Conservation (phyloP, 2,797 vertebrate genomes). For the Smutsia gigantea region DNA sequence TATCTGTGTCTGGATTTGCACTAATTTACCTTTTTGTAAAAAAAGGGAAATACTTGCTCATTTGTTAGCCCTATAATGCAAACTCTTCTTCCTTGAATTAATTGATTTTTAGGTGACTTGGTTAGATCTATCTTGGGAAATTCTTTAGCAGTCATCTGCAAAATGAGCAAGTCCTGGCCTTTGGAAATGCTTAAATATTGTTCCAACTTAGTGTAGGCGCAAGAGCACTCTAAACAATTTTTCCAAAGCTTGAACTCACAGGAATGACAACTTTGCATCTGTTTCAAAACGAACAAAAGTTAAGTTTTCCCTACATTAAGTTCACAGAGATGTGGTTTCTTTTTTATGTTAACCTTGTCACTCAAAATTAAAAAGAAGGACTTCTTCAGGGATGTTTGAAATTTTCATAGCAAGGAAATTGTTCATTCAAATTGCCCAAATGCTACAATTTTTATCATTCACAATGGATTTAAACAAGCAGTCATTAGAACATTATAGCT, state of each 20-base stretch:
- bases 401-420: neutral
- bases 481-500: neutral
- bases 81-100: constrained; percentile 26
- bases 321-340: neutral
- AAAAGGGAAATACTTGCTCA: constrained; percentile 22
- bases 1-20: neutral
- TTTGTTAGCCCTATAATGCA: neutral
- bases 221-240: neutral
- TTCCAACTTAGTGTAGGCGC: neutral
- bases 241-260: neutral
- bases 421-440: neutral
- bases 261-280: neutral
- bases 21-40: constrained; percentile 14
- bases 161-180: neutral
- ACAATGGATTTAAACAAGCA: constrained; percentile 26
- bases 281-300: neutral
- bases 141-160: constrained; percentile 19
- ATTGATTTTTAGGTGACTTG: neutral
- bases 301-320: neutral
- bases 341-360: constrained; percentile 3
- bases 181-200: neutral
- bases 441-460: constrained; percentile 27
- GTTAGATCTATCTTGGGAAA: constrained; percentile 25
- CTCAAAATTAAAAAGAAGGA: constrained; percentile 48
- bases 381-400: neutral